Percentiles rank a stretch among this genome's conserved stretches.
phyloP scores from a whole-genome alignment of 2,797 vertebrate species.

The Gallinago stenura region DNA sequence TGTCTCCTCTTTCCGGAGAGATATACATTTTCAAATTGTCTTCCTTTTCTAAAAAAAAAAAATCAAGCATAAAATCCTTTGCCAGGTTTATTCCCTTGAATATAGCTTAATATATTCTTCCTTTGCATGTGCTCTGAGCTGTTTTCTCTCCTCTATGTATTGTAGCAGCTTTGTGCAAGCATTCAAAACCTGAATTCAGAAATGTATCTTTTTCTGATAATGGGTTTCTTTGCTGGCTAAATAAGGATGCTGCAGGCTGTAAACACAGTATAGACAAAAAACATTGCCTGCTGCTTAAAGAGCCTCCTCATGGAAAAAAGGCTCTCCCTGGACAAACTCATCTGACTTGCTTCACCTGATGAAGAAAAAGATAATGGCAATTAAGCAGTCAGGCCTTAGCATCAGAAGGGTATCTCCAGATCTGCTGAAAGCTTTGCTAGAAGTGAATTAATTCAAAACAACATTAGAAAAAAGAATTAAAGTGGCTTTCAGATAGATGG shows the following conservation, averaged over 20 bases:
- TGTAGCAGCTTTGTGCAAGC: neutral
- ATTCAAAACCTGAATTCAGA: neutral
- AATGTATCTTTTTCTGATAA: neutral
- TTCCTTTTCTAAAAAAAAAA: slow-evolving; percentile 27
- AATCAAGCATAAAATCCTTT: neutral
- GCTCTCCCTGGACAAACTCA: neutral
- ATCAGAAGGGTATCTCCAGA: neutral
- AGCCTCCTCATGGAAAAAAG: neutral
- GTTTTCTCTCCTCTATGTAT: neutral
- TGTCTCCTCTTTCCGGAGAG: slow-evolving; percentile 11
- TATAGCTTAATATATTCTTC: neutral
- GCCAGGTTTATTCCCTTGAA: neutral
- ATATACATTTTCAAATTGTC: slow-evolving; percentile 60
- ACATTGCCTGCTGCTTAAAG: neutral
- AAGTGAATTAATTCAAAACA: neutral
- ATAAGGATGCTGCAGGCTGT: neutral
- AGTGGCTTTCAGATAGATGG: slow-evolving; percentile 21
- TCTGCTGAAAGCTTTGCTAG: neutral
- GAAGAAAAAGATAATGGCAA: no score
- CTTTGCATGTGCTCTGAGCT: neutral
- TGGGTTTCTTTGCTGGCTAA: neutral
- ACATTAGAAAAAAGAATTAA: neutral
- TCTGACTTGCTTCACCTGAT: neutral
- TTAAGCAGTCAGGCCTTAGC: neutral
- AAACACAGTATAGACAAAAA: no score